Conservation (phyloP, 37 sponge, comb jelly and placozoan species). For the Cliona cf. orientalis region DNA sequence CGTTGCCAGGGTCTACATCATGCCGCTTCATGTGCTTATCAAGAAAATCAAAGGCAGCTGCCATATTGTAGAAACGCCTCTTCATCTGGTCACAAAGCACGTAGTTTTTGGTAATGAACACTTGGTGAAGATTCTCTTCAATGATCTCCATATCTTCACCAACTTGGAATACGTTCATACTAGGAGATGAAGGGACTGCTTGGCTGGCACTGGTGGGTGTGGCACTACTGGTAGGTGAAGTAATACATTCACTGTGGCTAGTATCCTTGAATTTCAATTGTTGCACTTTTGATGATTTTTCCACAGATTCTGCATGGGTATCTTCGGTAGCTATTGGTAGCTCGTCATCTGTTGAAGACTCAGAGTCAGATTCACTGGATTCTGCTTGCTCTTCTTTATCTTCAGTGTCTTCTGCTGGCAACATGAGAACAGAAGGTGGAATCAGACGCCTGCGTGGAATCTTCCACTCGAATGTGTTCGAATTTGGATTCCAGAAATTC, state of each 20-base stretch:
- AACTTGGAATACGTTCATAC: too few relatives aligned
- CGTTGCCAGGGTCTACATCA: conserved; percentile 2
- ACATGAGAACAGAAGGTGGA: background rate
- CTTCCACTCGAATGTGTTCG: background rate
- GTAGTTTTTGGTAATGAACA: conserved; percentile 86
- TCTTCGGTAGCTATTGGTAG: too few relatives aligned
- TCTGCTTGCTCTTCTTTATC: background rate
- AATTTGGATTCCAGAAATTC: conserved; percentile 62
- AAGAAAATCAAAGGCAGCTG: conserved; percentile 21
- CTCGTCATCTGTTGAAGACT: too few relatives aligned
- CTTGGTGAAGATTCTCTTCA: conserved; percentile 68
- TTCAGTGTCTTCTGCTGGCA: background rate
- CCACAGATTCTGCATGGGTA: too few relatives aligned
- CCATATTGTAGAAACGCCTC: conserved; percentile 69
- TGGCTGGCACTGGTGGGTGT: too few relatives aligned
- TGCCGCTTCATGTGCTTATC: conserved; percentile 33
- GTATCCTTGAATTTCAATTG: too few relatives aligned
- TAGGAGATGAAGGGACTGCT: too few relatives aligned
- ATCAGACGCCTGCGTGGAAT: conserved; percentile 23
- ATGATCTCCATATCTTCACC: background rate
- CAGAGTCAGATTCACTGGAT: too few relatives aligned
- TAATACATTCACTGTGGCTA: too few relatives aligned
- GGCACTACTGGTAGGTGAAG: too few relatives aligned
- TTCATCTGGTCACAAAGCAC: conserved; percentile 76
- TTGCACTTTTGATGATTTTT: too few relatives aligned